Base-by-base conservation (phyloP, 2,797 vertebrate species). In the Cirrhinus molitorella region DNA sequence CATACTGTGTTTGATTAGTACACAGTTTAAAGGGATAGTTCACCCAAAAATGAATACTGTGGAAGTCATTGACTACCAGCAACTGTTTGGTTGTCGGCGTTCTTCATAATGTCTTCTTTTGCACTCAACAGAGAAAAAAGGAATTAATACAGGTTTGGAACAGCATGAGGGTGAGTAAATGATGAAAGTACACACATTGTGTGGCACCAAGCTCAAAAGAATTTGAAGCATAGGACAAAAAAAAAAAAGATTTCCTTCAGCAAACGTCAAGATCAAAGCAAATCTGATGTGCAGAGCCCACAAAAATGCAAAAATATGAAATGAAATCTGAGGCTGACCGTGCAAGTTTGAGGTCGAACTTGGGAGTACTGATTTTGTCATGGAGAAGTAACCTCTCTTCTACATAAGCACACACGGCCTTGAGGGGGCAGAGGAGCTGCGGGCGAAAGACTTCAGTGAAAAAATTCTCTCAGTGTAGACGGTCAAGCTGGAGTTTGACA, bases 341-440 rank as follows among this genome's bases (percentile, higher is more conserved):
- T 28, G 25, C 14, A 21, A 81, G 43, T 74, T 43, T 76, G 23
- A 55, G 59, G 31, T 66, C 49, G 23, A 47, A 57, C 51, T 83
- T 67, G 49, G 61, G 37, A 7, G 17, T 25, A 53, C 73, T 61
- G 81, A 47, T 47, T 53, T 78, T 49, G 53, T 83, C 74, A 71
- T 25, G 53, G 28, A 70, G 40, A 57, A 77, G 73, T 80, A 78
- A 80, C 67, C 45, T 75, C 79, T 65, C 67, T 55, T 55, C 61
- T 78, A 65, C 86, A 83, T 82, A 72, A 83, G 72, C 75, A 68
- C 43, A 77, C 65, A 13, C 59, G 7, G 81, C 78, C 78, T 81
- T 75, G 75, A 76, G 81, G 81, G 70, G 74, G 53, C 66, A 87
- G 78, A 81, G 68, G 82, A 47, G 67, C 81, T 80, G 16, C 40